phyloP scores from a whole-genome alignment of 2,888 invertebrate genomes.

The Eupithecia vulgata region DNA sequence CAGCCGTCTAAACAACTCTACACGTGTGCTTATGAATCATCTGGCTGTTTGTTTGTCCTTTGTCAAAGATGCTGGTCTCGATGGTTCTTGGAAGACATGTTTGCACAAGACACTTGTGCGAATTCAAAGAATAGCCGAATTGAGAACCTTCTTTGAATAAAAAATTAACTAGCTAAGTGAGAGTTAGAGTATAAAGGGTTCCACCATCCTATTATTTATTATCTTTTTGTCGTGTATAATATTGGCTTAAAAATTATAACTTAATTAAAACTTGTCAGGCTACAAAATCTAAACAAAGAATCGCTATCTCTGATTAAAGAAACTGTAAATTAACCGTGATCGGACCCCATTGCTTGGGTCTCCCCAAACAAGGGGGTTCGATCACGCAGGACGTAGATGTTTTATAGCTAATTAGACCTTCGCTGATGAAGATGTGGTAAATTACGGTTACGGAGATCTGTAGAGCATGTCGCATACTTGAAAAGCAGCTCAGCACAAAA shows the following conservation, averaged over 20 bases:
- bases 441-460: not conserved
- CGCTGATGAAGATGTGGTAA: too few species aligned
- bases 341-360: too few species aligned
- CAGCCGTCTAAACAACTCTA: not conserved
- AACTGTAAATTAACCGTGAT: too few species aligned
- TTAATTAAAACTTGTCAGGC: too few species aligned
- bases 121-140: not conserved
- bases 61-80: not conserved
- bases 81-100: not conserved
- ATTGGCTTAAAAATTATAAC: too few species aligned
- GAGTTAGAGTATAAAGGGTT: not conserved
- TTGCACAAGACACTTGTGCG: not conserved
- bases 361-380: too few species aligned
- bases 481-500: too few species aligned
- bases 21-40: not conserved
- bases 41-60: conserved; percentile 2
- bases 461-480: too few species aligned
- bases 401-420: too few species aligned
- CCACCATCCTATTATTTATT: not conserved
- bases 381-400: too few species aligned
- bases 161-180: not conserved
- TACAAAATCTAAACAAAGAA: not conserved
- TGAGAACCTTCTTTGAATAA: conserved; percentile 4
- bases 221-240: not conserved
- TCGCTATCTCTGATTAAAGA: not conserved